Percentiles rank a stretch among this genome's conserved stretches.
Conservation (phyloP, 2,797 vertebrate genomes). For the Gymnocypris eckloni region DNA sequence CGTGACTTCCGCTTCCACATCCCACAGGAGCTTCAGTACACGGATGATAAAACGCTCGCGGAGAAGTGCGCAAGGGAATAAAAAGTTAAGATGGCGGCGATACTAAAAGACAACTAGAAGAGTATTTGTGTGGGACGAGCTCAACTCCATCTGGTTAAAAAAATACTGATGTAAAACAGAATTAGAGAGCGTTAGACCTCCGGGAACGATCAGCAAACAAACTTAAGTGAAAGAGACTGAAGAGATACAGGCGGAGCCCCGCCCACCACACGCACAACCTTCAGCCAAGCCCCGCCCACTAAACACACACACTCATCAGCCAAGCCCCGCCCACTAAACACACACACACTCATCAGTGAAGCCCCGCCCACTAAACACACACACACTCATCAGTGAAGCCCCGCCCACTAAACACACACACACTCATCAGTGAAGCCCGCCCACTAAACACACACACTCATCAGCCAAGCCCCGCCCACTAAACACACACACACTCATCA, state of each 20-base stretch:
- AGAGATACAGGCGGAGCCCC: not conserved
- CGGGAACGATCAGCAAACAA: not conserved
- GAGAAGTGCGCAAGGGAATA: not conserved
- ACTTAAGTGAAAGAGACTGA: not conserved
- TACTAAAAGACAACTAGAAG: not conserved
- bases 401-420: no score
- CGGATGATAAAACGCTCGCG: not conserved
- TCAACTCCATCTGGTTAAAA: not conserved
- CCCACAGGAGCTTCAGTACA: conserved; percentile 4
- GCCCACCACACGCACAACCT: not conserved
- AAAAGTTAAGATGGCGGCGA: not conserved
- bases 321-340: not conserved
- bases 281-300: no score
- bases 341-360: not conserved
- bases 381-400: no score
- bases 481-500: no score
- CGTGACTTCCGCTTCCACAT: conserved; percentile 66
- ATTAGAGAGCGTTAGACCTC: not conserved
- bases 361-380: not conserved
- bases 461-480: no score
- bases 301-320: no score
- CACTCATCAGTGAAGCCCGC: no score
- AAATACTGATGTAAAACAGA: no score
- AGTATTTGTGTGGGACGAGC: not conserved
- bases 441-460: no score